Conservation (phyloP, 2,888 invertebrate genomes). For the Lepidonotus clava region DNA sequence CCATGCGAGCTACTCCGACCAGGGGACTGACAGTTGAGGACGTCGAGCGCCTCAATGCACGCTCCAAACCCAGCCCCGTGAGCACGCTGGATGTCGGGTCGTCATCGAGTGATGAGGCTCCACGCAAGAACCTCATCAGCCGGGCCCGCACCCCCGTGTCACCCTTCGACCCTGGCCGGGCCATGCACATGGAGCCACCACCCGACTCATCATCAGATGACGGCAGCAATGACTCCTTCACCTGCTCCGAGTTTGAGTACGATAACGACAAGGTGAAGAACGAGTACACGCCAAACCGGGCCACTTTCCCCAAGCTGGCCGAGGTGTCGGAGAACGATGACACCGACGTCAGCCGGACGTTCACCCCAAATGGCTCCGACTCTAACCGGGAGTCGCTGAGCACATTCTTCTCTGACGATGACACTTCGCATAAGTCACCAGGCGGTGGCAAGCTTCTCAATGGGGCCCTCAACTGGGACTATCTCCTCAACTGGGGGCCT, state of each 20-base stretch:
- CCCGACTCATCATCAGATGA: constrained; percentile 86
- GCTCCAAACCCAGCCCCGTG: constrained; percentile 92
- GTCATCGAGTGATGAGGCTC: constrained; percentile 82
- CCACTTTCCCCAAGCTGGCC: constrained; percentile 83
- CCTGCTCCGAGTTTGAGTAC: constrained; percentile 98
- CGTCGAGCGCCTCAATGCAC: constrained; percentile 92
- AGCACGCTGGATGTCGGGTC: constrained; percentile 96
- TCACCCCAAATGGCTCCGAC: constrained; percentile 92
- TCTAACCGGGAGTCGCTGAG: constrained; percentile 95
- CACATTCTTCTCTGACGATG: constrained; percentile 95
- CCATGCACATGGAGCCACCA: constrained; percentile 72
- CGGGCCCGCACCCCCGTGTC: constrained; percentile 61
- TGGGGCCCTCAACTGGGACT: constrained; percentile 94
- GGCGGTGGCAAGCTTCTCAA: constrained; percentile 72
- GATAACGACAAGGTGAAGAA: constrained; percentile 85
- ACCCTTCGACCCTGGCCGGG: constrained; percentile 78
- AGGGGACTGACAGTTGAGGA: constrained; percentile 95
- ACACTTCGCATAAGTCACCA: constrained; percentile 86
- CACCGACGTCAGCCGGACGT: constrained; percentile 61
- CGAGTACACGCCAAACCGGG: constrained; percentile 81
- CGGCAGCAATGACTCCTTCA: constrained; percentile 96
- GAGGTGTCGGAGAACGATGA: constrained; percentile 74
- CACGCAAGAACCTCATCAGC: constrained; percentile 57
- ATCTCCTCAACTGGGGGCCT: constrained; percentile 96
- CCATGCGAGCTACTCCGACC: constrained; percentile 59